phyloP scores from a whole-genome alignment of 1,140 invertebrate genomes.

The Drosophila persimilis region DNA sequence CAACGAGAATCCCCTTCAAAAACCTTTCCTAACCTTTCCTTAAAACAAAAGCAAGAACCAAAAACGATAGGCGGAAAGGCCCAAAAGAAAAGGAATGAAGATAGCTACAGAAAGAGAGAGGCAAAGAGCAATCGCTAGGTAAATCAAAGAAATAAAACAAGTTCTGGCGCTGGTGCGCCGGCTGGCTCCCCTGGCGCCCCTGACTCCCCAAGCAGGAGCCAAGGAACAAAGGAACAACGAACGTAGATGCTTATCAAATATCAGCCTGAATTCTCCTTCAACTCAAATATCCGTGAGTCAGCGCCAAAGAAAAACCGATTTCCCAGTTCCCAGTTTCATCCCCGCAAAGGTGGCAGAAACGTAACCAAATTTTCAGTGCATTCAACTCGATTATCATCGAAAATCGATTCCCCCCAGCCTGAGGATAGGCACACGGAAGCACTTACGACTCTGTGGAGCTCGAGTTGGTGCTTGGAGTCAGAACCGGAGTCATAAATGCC shows the following conservation, averaged over 20 bases:
- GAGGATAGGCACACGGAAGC: conserved; percentile 48
- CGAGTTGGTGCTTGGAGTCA: no score
- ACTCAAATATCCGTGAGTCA: background rate
- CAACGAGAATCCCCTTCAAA: conserved; percentile 7
- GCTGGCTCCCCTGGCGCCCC: background rate
- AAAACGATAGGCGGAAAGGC: conserved; percentile 6
- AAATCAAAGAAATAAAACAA: conserved; percentile 32
- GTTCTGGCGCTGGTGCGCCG: background rate
- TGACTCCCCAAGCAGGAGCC: background rate
- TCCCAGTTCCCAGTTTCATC: background rate
- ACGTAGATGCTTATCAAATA: background rate
- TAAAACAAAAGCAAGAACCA: conserved; percentile 3
- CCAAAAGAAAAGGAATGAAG: background rate
- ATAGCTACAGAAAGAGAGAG: background rate
- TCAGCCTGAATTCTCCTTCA: background rate
- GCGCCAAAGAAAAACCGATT: background rate
- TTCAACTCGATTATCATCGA: conserved; percentile 74
- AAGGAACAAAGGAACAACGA: background rate
- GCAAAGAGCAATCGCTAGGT: conserved; percentile 4
- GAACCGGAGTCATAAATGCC: conserved; percentile 6
- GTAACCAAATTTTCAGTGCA: conserved; percentile 47
- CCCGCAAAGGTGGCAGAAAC: conserved; percentile 12
- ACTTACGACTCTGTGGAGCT: conserved; percentile 19
- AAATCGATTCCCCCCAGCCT: conserved; percentile 60
- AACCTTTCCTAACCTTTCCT: background rate